Percentiles rank a stretch among this genome's conserved stretches.
phyloP scores from a whole-genome alignment of 2,888 invertebrate species.

The Mactromeris polynyma region DNA sequence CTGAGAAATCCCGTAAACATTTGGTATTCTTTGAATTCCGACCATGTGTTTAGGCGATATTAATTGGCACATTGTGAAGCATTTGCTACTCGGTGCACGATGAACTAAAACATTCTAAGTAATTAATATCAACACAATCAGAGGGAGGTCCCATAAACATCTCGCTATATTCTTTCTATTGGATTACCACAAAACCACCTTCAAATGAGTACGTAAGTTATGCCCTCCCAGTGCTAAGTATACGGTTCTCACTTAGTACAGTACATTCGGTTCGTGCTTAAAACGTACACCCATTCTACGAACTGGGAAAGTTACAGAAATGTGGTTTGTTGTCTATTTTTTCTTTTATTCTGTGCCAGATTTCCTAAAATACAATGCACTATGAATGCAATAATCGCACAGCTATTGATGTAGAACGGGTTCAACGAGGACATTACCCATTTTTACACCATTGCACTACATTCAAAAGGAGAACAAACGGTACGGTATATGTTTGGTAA shows the following conservation, averaged over 20 bases:
- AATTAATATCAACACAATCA: background rate
- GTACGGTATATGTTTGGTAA: background rate
- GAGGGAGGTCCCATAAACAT: background rate
- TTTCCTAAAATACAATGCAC: constrained; percentile 10
- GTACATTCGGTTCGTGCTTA: background rate
- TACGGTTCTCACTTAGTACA: background rate
- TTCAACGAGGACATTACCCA: background rate
- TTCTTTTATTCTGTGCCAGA: constrained; percentile 17
- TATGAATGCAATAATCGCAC: background rate
- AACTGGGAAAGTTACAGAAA: background rate
- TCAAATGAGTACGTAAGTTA: background rate
- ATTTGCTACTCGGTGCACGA: background rate
- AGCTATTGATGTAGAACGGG: background rate
- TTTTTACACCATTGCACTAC: background rate
- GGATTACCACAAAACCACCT: background rate
- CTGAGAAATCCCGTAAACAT: background rate
- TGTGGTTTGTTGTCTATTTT: constrained; percentile 5
- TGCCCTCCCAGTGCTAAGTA: background rate
- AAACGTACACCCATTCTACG: background rate
- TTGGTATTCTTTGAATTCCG: background rate
- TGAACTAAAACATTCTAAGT: background rate
- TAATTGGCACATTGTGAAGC: background rate
- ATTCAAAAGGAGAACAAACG: background rate
- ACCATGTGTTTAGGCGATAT: background rate
- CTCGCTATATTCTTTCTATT: background rate